Conservation (phyloP, 2,797 vertebrate genomes). For the Phyllotis vaccarum region DNA sequence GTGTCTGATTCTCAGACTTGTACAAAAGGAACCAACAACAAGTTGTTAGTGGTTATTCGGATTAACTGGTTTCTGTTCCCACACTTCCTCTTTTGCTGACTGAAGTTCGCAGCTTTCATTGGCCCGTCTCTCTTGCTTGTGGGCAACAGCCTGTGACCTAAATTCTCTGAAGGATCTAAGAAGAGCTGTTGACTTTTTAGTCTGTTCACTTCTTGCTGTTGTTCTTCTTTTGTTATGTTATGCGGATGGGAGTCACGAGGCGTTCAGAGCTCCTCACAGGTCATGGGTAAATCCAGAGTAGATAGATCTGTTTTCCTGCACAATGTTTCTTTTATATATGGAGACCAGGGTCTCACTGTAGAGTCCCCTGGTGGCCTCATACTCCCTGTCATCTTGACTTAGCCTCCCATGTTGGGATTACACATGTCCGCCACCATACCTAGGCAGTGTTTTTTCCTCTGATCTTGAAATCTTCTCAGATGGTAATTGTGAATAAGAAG, state of each 20-base stretch:
- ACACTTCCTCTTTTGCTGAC: background rate
- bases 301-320: background rate
- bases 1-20: background rate
- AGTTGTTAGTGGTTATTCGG: background rate
- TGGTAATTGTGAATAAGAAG: background rate
- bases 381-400: background rate
- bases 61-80: background rate
- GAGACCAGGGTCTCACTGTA: background rate
- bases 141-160: slow-evolving; percentile 5
- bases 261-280: background rate
- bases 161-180: background rate
- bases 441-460: background rate
- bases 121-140: background rate
- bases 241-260: background rate
- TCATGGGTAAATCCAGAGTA: background rate
- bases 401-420: background rate
- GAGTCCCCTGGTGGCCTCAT: background rate
- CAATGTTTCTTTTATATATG: background rate
- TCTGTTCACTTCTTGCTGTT: background rate
- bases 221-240: background rate
- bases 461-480: slow-evolving; percentile 55
- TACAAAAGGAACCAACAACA: background rate
- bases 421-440: background rate
- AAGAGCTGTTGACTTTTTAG: background rate
- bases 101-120: background rate